phyloP scores from a whole-genome alignment of 2,888 invertebrate genomes.

The Drosophila gaucha region DNA sequence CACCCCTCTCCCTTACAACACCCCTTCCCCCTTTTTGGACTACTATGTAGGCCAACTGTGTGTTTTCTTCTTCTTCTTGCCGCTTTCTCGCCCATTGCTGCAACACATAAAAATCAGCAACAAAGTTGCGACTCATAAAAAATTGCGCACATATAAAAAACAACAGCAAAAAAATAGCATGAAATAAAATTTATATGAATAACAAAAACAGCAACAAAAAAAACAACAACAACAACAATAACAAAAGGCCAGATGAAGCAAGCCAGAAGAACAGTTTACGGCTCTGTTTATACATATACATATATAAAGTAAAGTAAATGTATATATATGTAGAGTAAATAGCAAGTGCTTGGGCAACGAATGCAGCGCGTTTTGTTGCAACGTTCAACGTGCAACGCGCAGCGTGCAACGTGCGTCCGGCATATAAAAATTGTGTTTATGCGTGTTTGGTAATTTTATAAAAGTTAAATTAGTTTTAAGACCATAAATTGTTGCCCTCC shows the following conservation, averaged over 20 bases:
- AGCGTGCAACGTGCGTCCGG: slow-evolving; percentile 72
- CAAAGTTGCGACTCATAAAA: slow-evolving; percentile 79
- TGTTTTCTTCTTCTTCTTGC: slow-evolving; percentile 28
- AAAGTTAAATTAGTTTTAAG: slow-evolving; percentile 81
- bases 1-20: not conserved
- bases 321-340: not conserved
- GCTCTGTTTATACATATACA: slow-evolving; percentile 35
- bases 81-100: slow-evolving; percentile 72
- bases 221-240: slow-evolving; percentile 22
- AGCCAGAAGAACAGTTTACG: slow-evolving; percentile 70
- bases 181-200: slow-evolving; percentile 81
- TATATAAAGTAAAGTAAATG: slow-evolving; percentile 5
- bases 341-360: slow-evolving; percentile 26
- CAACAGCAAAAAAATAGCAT: slow-evolving; percentile 53
- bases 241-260: slow-evolving; percentile 6
- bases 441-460: slow-evolving; percentile 81
- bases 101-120: slow-evolving; percentile 78
- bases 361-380: slow-evolving; percentile 54
- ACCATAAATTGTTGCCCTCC: slow-evolving; percentile 72
- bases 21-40: slow-evolving; percentile 1
- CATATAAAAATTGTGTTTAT: slow-evolving; percentile 81
- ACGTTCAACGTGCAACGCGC: slow-evolving; percentile 26
- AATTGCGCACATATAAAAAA: slow-evolving; percentile 64
- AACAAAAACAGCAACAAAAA: slow-evolving; percentile 59
- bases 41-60: slow-evolving; percentile 69